These are phyloP conservation scores for Galemys pyrenaicus DNA, from an alignment of 2,113 vertebrate genomes.

Conservation along the genomic window DNA sequence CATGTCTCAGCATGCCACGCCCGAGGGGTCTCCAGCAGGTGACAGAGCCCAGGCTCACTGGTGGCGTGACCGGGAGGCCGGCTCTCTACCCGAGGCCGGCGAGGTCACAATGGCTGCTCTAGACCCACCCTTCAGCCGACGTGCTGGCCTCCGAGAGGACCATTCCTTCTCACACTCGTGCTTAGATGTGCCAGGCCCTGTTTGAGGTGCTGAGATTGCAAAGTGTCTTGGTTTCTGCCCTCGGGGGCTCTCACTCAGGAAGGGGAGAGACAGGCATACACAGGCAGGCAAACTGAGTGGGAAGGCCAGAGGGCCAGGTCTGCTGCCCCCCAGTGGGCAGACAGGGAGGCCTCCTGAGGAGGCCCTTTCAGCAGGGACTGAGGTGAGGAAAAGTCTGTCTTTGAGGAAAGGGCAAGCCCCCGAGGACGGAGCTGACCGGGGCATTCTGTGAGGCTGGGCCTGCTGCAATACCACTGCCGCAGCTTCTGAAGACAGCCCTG, in stretches of 20 bases:
- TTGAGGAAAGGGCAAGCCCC: too few species aligned
- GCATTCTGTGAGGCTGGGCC: too few species aligned
- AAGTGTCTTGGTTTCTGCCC: not conserved
- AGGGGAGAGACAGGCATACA: not conserved
- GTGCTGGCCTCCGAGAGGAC: too few species aligned
- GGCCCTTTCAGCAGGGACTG: not conserved
- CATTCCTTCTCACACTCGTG: not conserved
- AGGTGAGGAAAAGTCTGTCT: not conserved
- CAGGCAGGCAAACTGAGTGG: not conserved
- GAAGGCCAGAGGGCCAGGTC: too few species aligned
- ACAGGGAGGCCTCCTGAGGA: not conserved
- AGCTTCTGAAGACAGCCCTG: not conserved
- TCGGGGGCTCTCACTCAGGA: too few species aligned
- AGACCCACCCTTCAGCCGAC: not conserved
- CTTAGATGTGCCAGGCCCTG: not conserved
- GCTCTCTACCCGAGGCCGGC: fast-evolving
- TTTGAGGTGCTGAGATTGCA: not conserved
- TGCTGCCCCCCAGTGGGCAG: not conserved
- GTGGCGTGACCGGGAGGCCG: not conserved
- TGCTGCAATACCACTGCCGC: too few species aligned
- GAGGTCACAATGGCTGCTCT: fast-evolving
- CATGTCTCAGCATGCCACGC: too few species aligned
- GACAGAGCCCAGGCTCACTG: fast-evolving
- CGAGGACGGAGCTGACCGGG: not conserved
- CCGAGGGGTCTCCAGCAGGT: too few species aligned